phyloP scores from a whole-genome alignment of 2,797 vertebrate species.

The Chelonia mydas region DNA sequence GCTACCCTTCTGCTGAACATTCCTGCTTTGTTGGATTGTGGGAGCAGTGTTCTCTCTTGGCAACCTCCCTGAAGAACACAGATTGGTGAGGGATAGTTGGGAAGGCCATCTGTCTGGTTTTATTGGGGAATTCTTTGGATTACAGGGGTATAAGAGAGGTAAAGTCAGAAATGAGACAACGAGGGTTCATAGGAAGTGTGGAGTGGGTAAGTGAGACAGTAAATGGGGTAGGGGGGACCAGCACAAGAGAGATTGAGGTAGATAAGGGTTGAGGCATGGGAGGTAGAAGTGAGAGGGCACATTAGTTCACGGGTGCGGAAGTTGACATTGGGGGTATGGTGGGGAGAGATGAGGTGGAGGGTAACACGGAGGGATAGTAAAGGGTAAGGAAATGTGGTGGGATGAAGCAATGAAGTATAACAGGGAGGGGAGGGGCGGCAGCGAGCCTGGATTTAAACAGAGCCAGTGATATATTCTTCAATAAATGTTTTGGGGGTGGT shows the following conservation, averaged over 20 bases:
- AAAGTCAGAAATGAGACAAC: neutral
- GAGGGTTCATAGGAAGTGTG: neutral
- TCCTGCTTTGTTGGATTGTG: neutral
- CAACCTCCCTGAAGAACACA: neutral
- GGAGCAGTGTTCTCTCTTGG: neutral
- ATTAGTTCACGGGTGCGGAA: neutral
- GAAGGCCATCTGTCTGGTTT: neutral
- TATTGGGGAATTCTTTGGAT: neutral
- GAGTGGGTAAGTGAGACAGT: neutral
- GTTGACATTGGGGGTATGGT: neutral
- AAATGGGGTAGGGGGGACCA: neutral
- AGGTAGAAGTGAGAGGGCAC: neutral
- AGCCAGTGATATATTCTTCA: neutral
- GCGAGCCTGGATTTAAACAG: neutral
- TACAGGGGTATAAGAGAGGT: neutral
- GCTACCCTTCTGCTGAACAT: neutral
- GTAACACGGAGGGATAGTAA: neutral
- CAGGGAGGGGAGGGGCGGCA: neutral
- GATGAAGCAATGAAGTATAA: neutral
- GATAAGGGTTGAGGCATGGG: neutral
- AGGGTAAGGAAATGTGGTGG: neutral
- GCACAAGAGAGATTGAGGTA: neutral
- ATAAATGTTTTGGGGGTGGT: neutral
- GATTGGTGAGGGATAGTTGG: neutral
- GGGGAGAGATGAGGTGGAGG: neutral